Conservation (phyloP, 2,113 vertebrate genomes). For the Pandion haliaetus region DNA sequence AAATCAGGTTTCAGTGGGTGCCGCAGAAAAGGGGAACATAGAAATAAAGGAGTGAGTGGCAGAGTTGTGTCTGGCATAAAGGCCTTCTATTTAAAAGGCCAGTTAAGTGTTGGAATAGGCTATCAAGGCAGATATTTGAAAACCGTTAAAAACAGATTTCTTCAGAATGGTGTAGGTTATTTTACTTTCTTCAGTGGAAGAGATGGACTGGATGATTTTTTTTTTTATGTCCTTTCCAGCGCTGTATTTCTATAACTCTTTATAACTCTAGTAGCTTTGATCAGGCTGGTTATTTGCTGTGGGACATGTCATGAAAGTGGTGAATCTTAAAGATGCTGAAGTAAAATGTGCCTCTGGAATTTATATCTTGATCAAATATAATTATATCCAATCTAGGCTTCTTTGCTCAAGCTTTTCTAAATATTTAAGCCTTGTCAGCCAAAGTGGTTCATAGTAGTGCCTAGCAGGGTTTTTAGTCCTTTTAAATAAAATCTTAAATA, state of each 20-base stretch:
- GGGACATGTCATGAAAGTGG: background rate
- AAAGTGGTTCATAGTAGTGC: background rate
- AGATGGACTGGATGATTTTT: background rate
- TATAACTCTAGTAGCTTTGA: background rate
- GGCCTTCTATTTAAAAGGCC: background rate
- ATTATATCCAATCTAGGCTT: background rate
- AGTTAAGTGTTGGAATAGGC: background rate
- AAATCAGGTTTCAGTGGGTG: background rate
- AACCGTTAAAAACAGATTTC: background rate
- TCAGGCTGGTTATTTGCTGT: background rate
- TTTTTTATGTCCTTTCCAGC: background rate
- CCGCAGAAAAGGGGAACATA: background rate
- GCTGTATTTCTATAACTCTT: background rate
- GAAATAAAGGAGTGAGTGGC: background rate
- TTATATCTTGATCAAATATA: background rate
- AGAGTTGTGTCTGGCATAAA: slow-evolving; percentile 13
- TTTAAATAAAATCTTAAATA: background rate
- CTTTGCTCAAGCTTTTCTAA: background rate
- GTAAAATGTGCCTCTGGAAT: background rate
- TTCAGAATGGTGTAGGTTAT: background rate
- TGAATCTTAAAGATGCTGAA: background rate
- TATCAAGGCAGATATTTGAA: background rate
- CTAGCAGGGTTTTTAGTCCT: background rate
- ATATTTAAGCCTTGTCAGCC: background rate
- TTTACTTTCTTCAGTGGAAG: background rate